Conservation (phyloP, 2,888 invertebrate genomes). For the Hirtodrosophila trivittata region DNA sequence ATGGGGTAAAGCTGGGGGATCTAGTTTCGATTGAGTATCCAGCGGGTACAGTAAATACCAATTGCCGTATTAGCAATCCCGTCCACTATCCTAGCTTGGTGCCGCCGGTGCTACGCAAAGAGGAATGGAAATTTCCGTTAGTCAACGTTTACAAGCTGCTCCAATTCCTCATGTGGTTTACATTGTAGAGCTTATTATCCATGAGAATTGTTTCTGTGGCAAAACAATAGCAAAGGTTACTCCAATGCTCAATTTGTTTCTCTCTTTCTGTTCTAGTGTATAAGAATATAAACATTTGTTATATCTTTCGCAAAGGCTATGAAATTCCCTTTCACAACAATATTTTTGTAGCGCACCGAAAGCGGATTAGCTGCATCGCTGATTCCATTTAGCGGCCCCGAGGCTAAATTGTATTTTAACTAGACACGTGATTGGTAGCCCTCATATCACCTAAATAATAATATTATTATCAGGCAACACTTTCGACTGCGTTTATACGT, state of each 20-base stretch:
- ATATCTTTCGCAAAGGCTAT: conserved; percentile 17
- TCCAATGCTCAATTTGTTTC: background rate
- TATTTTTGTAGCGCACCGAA: conserved; percentile 13
- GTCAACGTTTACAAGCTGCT: conserved; percentile 86
- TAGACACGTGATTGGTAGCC: conserved; percentile 14
- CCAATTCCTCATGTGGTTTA: conserved; percentile 87
- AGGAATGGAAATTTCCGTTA: conserved; percentile 83
- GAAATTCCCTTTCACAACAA: conserved; percentile 13
- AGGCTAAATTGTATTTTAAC: conserved; percentile 31
- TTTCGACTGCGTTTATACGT: conserved; percentile 22
- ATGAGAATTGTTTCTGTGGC: too few relatives aligned
- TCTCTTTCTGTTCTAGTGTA: conserved; percentile 7
- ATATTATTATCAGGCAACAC: conserved; percentile 3
- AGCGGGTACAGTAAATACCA: conserved; percentile 85
- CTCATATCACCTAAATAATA: conserved; percentile 24
- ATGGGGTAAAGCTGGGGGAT: conserved; percentile 84
- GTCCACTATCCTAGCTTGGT: conserved; percentile 86
- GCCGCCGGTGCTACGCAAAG: conserved; percentile 59
- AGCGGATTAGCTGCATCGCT: background rate
- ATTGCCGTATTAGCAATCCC: conserved; percentile 85
- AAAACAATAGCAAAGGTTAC: too few relatives aligned
- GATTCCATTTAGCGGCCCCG: background rate
- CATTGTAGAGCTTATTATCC: conserved; percentile 83
- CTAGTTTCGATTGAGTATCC: conserved; percentile 76
- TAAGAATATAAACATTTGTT: conserved; percentile 24